phyloP scores from a whole-genome alignment of 2,888 invertebrate species.

The Sipha maydis region DNA sequence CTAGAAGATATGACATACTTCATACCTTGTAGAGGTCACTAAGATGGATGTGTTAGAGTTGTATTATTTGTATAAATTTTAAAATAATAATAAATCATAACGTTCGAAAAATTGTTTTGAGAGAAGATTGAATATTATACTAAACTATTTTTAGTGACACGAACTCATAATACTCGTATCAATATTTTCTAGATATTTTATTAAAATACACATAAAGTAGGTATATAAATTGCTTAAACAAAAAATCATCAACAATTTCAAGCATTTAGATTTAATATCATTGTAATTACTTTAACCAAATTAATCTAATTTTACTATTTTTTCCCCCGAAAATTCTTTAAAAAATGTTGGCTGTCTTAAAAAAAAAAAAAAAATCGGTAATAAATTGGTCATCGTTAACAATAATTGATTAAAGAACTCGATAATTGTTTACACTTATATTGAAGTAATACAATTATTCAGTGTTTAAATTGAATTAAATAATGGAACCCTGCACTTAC shows the following conservation, averaged over 20 bases:
- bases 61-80: not conserved
- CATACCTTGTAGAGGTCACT: not conserved
- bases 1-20: not conserved
- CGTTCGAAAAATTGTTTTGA: not conserved
- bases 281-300: not conserved
- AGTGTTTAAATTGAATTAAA: not conserved
- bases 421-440: not conserved
- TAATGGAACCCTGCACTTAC: slow-evolving; percentile 39
- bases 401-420: not conserved
- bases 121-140: not conserved
- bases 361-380: not conserved
- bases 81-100: not conserved
- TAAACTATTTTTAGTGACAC: not conserved
- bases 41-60: not conserved
- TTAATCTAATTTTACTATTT: not conserved
- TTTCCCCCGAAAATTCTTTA: not conserved
- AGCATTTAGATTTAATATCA: not conserved
- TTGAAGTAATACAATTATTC: not conserved
- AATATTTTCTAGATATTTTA: too few relatives aligned
- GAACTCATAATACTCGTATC: too few relatives aligned
- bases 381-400: not conserved
- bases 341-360: not conserved
- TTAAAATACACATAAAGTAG: too few relatives aligned
- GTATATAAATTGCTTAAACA: too few relatives aligned
- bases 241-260: not conserved